Percentiles rank a stretch among this genome's conserved stretches.
Evolutionary conservation across 2,888 invertebrate species (phyloP).

Genomic region (Agrotis puta): DNA sequence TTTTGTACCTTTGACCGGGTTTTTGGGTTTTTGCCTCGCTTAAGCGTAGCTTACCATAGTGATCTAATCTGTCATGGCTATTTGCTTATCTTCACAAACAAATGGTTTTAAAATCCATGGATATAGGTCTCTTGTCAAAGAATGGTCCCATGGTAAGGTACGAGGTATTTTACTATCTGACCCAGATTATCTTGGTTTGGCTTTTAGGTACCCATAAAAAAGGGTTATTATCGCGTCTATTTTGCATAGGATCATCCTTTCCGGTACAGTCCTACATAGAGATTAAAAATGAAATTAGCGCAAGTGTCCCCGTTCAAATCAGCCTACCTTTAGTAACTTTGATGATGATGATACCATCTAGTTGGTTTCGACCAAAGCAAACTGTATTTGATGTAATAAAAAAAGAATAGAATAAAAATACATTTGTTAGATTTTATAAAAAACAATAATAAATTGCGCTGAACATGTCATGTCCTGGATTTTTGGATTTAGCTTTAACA

Average conservation of each 20-base stretch:
- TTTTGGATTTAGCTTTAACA: too few relatives aligned
- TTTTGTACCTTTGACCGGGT: neutral
- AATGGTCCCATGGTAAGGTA: too few relatives aligned
- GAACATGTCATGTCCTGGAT: too few relatives aligned
- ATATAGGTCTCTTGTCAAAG: neutral
- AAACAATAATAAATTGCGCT: too few relatives aligned
- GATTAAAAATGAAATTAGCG: neutral
- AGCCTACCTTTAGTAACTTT: too few relatives aligned
- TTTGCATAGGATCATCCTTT: neutral
- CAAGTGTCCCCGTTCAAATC: too few relatives aligned
- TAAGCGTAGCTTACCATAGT: neutral
- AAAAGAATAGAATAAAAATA: too few relatives aligned
- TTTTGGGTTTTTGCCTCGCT: constrained; percentile 1
- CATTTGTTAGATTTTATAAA: too few relatives aligned
- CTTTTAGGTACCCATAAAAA: neutral
- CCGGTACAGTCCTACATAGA: too few relatives aligned
- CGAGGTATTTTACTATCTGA: neutral
- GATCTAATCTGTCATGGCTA: neutral
- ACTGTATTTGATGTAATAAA: too few relatives aligned
- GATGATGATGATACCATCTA: too few relatives aligned
- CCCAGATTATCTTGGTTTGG: neutral
- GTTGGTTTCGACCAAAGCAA: too few relatives aligned
- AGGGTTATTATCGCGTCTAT: neutral
- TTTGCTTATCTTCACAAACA: constrained; percentile 6
- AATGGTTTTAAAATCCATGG: constrained; percentile 12